Evolutionary conservation across 1,140 invertebrate genomes (phyloP).

Genomic region (Cherax destructor): DNA sequence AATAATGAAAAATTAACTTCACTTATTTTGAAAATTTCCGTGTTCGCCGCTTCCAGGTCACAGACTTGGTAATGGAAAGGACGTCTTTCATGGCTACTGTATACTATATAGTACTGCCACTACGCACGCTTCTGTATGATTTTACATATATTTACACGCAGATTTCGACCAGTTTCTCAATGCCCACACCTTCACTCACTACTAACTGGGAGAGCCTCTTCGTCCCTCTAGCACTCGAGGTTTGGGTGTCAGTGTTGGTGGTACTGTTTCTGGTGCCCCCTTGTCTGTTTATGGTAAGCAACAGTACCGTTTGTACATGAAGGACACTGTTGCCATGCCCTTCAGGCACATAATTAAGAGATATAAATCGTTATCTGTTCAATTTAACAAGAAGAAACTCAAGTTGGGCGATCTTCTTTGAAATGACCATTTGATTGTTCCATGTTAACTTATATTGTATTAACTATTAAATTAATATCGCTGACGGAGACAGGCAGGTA

Average conservation of each 20-base stretch:
- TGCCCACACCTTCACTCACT: not conserved
- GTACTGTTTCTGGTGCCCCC: not conserved
- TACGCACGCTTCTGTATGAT: not conserved
- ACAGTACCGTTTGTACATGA: not conserved
- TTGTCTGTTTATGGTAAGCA: not conserved
- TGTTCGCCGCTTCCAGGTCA: not conserved
- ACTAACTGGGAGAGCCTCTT: constrained; percentile 3
- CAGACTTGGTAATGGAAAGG: not conserved
- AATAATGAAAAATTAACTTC: too few relatives aligned
- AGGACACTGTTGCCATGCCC: too few relatives aligned
- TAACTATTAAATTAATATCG: too few relatives aligned
- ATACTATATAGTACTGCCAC: not conserved
- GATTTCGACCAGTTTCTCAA: not conserved
- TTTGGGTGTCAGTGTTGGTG: not conserved
- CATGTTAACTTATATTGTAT: too few relatives aligned
- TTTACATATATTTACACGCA: not conserved
- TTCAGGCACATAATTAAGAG: too few relatives aligned
- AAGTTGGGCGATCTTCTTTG: too few relatives aligned
- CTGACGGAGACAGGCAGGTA: too few relatives aligned
- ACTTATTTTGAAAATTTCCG: too few relatives aligned
- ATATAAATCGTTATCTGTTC: too few relatives aligned
- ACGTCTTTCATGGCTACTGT: not conserved
- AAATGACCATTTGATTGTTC: too few relatives aligned
- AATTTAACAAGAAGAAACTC: too few relatives aligned
- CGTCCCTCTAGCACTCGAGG: not conserved